phyloP scores from a whole-genome alignment of 1,140 invertebrate species.

The Polyergus mexicanus region DNA sequence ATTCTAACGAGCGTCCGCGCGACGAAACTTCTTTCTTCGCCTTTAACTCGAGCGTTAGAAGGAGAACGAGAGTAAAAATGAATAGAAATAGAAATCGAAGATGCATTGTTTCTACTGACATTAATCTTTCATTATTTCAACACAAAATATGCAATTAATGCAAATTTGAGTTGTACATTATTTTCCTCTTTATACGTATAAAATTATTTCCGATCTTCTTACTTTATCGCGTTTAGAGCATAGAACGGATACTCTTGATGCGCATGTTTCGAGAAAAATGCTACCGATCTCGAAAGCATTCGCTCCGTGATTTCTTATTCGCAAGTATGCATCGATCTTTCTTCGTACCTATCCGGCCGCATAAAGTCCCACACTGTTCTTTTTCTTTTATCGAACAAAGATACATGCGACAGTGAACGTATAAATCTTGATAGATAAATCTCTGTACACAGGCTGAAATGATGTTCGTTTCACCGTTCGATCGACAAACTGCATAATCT shows the following conservation, averaged over 20 bases:
- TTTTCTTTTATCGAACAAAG: constrained; percentile 32
- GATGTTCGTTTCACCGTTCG: constrained; percentile 35
- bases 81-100: neutral
- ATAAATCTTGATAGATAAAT: constrained; percentile 59
- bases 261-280: constrained; percentile 20
- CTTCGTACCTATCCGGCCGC: constrained; percentile 13
- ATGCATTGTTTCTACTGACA: no score
- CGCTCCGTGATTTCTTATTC: constrained; percentile 46
- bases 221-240: constrained; percentile 14
- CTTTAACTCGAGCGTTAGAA: neutral
- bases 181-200: neutral
- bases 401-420: constrained; percentile 18
- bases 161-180: neutral
- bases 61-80: neutral
- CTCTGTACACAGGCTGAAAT: constrained; percentile 31
- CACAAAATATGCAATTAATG: neutral
- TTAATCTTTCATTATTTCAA: constrained; percentile 11
- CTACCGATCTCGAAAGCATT: constrained; percentile 11
- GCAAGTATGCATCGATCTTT: constrained; percentile 44
- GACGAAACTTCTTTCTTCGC: constrained; percentile 10
- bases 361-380: constrained; percentile 14
- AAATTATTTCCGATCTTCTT: constrained; percentile 4
- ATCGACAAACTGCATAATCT: neutral
- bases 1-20: constrained; percentile 30
- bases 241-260: neutral